Conservation (phyloP, 2,888 invertebrate genomes). For the Diarsia dahlii region DNA sequence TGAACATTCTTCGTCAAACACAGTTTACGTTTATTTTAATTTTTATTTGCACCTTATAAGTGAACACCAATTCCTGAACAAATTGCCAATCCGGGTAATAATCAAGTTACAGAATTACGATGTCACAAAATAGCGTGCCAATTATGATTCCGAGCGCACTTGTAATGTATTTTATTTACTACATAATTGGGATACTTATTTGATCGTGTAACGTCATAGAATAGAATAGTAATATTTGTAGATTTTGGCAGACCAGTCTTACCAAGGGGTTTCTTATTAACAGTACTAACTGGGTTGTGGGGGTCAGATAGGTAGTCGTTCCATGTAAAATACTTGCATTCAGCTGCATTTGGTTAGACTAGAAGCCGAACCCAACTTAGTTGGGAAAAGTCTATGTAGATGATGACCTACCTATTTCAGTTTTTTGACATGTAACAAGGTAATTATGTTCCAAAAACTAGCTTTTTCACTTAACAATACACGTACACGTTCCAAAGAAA, state of each 20-base stretch:
- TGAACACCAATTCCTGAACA: neutral
- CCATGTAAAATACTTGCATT: too few species aligned
- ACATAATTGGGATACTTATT: slow-evolving; percentile 17
- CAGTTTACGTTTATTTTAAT: neutral
- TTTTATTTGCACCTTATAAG: neutral
- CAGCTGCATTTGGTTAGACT: too few species aligned
- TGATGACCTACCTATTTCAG: neutral
- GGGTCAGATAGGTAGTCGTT: too few species aligned
- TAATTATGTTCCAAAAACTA: neutral
- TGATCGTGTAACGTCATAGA: neutral
- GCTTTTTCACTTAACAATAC: slow-evolving; percentile 11
- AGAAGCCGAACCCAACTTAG: neutral
- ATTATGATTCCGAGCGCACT: neutral
- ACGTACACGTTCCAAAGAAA: neutral
- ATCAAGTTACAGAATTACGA: slow-evolving; percentile 3
- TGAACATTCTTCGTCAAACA: neutral
- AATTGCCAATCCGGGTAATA: slow-evolving; percentile 2
- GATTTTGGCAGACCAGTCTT: too few species aligned
- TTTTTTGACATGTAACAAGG: neutral
- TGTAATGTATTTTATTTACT: neutral
- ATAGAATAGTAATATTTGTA: too few species aligned
- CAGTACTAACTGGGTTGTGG: too few species aligned
- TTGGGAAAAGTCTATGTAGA: neutral
- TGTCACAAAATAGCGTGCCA: neutral
- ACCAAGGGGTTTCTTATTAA: too few species aligned